phyloP scores from a whole-genome alignment of 2,888 invertebrate species.

The Orchestes rusci region DNA sequence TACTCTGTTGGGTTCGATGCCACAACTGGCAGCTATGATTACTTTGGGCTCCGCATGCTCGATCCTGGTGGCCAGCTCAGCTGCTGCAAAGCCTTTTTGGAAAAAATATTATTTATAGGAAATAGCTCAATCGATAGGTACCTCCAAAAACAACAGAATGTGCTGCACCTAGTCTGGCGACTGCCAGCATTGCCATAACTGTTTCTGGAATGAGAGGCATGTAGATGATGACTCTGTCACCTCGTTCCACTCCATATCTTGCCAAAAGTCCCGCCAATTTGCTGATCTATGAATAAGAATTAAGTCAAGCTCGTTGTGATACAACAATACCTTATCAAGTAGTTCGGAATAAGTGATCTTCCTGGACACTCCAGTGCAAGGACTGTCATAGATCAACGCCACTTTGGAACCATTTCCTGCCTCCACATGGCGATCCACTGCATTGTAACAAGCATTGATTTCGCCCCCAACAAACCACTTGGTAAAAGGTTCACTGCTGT shows the following conservation, averaged over 20 bases:
- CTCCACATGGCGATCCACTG: conserved; percentile 81
- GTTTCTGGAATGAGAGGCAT: conserved; percentile 94
- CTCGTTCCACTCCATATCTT: conserved; percentile 69
- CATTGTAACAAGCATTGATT: conserved; percentile 88
- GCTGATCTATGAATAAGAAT: conserved; percentile 45
- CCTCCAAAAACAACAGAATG: conserved; percentile 94
- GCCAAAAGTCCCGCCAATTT: conserved; percentile 70
- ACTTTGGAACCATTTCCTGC: conserved; percentile 69
- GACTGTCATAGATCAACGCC: conserved; percentile 87
- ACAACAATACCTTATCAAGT: conserved; percentile 58
- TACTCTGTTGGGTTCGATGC: conserved; percentile 79
- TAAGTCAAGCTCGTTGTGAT: neutral
- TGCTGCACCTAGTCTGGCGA: conserved; percentile 80
- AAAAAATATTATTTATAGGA: neutral
- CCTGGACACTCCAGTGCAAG: conserved; percentile 68
- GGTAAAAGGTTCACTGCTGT: conserved; percentile 76
- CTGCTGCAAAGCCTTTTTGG: conserved; percentile 73
- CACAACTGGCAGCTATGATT: conserved; percentile 84
- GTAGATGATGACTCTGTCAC: conserved; percentile 84
- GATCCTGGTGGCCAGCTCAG: conserved; percentile 78
- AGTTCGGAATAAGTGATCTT: conserved; percentile 77
- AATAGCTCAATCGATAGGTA: conserved; percentile 39
- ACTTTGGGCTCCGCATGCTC: conserved; percentile 84
- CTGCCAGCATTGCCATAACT: conserved; percentile 81
- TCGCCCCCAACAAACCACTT: conserved; percentile 92